phyloP scores from a whole-genome alignment of 2,888 invertebrate genomes.

The Gari tellinella region DNA sequence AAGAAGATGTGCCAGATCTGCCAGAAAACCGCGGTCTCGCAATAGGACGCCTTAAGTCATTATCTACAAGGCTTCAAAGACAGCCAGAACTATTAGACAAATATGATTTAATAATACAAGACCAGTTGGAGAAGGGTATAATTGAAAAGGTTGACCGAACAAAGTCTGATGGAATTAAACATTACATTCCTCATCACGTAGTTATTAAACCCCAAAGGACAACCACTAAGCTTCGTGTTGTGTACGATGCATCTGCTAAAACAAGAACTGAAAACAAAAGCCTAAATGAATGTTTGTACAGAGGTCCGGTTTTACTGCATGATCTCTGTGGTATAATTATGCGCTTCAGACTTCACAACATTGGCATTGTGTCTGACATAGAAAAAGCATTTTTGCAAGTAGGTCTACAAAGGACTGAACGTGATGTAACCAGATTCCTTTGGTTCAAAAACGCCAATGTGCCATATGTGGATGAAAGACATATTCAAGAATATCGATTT shows the following conservation, averaged over 20 bases:
- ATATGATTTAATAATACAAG: slow-evolving; percentile 14
- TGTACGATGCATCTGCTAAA: slow-evolving; percentile 29
- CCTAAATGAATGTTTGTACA: slow-evolving; percentile 24
- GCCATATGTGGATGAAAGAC: not conserved
- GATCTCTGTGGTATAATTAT: slow-evolving; percentile 24
- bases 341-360: slow-evolving; percentile 1
- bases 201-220: slow-evolving; percentile 17
- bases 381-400: slow-evolving; percentile 30
- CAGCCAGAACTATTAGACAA: slow-evolving; percentile 23
- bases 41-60: slow-evolving; percentile 17
- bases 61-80: not conserved
- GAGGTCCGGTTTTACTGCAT: slow-evolving; percentile 23
- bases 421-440: slow-evolving; percentile 32
- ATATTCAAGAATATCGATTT: slow-evolving; percentile 15
- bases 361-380: slow-evolving; percentile 18
- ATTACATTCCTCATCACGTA: slow-evolving; percentile 27
- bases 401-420: slow-evolving; percentile 7
- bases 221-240: slow-evolving; percentile 27
- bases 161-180: slow-evolving; percentile 5
- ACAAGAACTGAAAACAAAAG: slow-evolving; percentile 15
- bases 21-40: slow-evolving; percentile 29
- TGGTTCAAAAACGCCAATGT: slow-evolving; percentile 18
- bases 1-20: slow-evolving; percentile 11
- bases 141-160: slow-evolving; percentile 21
- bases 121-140: slow-evolving; percentile 9